Evolutionary conservation across 2,888 invertebrate genomes (phyloP).

Genomic region (Synanthedon andrenaeformis): DNA sequence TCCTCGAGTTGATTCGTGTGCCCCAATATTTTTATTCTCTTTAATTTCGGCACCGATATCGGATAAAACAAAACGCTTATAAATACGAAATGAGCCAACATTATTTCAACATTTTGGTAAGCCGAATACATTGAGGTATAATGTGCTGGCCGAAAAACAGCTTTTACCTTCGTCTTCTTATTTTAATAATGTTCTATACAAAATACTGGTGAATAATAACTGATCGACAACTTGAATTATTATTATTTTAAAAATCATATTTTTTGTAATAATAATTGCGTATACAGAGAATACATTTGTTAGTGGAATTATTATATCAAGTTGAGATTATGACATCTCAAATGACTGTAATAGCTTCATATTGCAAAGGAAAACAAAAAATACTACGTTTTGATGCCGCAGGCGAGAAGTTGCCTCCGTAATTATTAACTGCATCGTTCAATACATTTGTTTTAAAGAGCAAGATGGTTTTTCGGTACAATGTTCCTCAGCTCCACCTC

Average conservation of each 20-base stretch:
- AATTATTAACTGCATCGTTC: slow-evolving; percentile 1
- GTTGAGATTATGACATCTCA: background rate
- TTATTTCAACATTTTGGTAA: slow-evolving; percentile 28
- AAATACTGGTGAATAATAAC: background rate
- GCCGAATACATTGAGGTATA: slow-evolving; percentile 2
- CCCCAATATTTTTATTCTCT: slow-evolving; percentile 3
- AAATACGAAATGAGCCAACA: slow-evolving; percentile 16
- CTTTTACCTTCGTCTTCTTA: background rate
- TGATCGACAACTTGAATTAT: background rate
- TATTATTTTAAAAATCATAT: background rate
- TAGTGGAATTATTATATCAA: background rate
- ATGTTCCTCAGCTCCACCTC: slow-evolving; percentile 14
- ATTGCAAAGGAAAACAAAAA: background rate
- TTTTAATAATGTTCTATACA: background rate
- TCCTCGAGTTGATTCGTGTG: slow-evolving; percentile 7
- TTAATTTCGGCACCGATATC: slow-evolving; percentile 15
- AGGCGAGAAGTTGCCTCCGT: background rate
- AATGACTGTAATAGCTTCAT: background rate
- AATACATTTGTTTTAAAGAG: background rate
- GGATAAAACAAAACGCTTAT: slow-evolving; percentile 23
- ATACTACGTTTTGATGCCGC: background rate
- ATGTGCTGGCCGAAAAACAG: background rate
- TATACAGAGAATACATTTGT: background rate
- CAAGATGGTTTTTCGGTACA: slow-evolving; percentile 7
- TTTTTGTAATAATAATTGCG: background rate